Base-by-base conservation (phyloP, 2,113 vertebrate genomes). In the Cyprinus carpio region DNA sequence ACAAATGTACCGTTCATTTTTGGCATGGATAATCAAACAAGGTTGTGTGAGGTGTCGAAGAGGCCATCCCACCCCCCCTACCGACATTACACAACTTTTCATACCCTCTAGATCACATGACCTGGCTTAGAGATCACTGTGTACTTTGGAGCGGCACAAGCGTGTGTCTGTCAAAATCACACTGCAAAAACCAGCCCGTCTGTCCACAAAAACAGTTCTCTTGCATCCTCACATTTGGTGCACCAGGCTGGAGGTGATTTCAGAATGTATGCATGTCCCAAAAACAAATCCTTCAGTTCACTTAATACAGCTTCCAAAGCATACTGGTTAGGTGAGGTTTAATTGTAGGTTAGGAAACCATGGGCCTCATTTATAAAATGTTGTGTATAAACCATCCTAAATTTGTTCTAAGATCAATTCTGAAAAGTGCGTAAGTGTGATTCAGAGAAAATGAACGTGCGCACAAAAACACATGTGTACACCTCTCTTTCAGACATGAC, bases 1-100 rank as follows among this genome's bases (percentile, higher is more conserved):
- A 40, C 23, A 83, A 72, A 58, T 83, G 81, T 83, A 72, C 81
- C 81, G 7, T 82, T 56, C 2, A 29, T 64, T 29, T 65, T 29
- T 81, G 34, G 40, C 60, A 40, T 56, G 67, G 60, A 81, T 65
- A 23, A 81, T 81, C 60, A 81, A 27, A 29, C 37, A 23, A 69
- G 43, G 69, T 58, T 82, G 49, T 23, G 12, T 2, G 7, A 82
- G 29, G 11, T 23, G 10, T 15, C 65, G 31, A 54, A 34, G 6
- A 49, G 64, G 34, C 71, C 37, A 2, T 6, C 25, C 56, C 69
- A 34, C 46, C 31, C 72, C 72, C 12, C 6, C 0, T 1, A 37
- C 12, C 29, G 58, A 72, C 67, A 81, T 69, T 82, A 71, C 85
- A 86, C 84, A 81, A 60, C 64, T 60, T 81, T 80, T 83, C 72